Base-by-base conservation (phyloP, 2,113 vertebrate genomes). In the Origma solitaria region DNA sequence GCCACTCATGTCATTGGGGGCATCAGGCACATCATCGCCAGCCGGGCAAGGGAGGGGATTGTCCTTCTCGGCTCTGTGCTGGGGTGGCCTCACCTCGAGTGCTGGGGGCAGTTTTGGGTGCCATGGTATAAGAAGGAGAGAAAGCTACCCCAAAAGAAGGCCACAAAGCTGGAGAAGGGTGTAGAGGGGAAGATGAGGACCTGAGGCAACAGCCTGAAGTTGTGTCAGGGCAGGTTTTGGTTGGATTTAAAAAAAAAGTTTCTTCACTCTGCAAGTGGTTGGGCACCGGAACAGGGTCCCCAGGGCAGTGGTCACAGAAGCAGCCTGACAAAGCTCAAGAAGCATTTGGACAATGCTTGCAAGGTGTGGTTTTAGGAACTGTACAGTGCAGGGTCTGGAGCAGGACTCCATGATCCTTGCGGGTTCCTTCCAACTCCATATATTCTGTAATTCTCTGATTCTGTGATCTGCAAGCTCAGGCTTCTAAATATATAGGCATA, bases 1-100 rank as follows among this genome's bases (percentile, higher is more conserved):
- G 22, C 5, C 25, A 42, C 1, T 3, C 0, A 0, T 19, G 53
- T 44, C 19, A 62, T 24, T 16, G 18, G 15, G 9, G 0, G 9
- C 33, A 69, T 16, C 45, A 60, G 45, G 8, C 33, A 3, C 38
- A 86, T 18, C 38, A 37, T 38, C 45, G 3, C 27, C 51, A 69
- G 45, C 28, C 0, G 0, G 18, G 23, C 18, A 51, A 45, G 45
- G 22, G 15, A 77, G 33, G 53, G 22, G 18, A 44, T 23, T 78
- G 33, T 53, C 38, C 38, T 0, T 1, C 33, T 51, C 54, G 69
- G 45, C 17, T 76, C 31, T 86, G 61, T 2, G 0, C 33, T 60
- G 45, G 17, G 7, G 13, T 1, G 0, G 62, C 45, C 18, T 60
- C 33, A 60, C 4, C 37, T 44, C 0, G 0, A 51, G 28, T 13